Evolutionary conservation across 2,113 vertebrate genomes (phyloP).

Genomic region (Cyphomyrus plagiostoma): DNA sequence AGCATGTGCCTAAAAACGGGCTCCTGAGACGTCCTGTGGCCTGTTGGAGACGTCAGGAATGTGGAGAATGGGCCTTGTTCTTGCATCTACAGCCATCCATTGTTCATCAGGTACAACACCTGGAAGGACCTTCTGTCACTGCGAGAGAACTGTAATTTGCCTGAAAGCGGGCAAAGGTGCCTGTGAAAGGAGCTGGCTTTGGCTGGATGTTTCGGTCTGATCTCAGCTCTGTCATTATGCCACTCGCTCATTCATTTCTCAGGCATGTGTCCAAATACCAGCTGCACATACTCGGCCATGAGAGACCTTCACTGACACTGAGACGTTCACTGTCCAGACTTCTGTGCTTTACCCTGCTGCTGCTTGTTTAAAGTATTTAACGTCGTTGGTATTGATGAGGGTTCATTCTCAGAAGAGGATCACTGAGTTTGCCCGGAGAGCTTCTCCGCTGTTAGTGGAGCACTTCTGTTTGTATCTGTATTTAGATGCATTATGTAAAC

Average conservation of each 20-base stretch:
- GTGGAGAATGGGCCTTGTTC: neutral
- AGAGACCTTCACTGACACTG: constrained; percentile 2
- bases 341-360: neutral
- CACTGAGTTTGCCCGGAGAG: neutral
- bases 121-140: constrained; percentile 33
- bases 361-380: neutral
- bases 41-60: neutral
- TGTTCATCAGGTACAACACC: constrained; percentile 42
- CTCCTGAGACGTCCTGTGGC: neutral
- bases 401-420: neutral
- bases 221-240: constrained; percentile 52
- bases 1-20: neutral
- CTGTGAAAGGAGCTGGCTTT: constrained; percentile 7
- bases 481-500: neutral
- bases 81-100: constrained; percentile 18
- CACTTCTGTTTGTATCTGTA: neutral
- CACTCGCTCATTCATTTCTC: constrained; percentile 39
- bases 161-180: constrained; percentile 19
- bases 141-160: constrained; percentile 51
- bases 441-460: neutral
- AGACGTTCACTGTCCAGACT: neutral
- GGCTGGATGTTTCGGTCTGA: constrained; percentile 22
- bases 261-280: constrained; percentile 32
- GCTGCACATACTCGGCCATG: neutral
- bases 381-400: neutral